Evolutionary conservation across 2,797 vertebrate species (phyloP).

Genomic region (Spea hammondii): DNA sequence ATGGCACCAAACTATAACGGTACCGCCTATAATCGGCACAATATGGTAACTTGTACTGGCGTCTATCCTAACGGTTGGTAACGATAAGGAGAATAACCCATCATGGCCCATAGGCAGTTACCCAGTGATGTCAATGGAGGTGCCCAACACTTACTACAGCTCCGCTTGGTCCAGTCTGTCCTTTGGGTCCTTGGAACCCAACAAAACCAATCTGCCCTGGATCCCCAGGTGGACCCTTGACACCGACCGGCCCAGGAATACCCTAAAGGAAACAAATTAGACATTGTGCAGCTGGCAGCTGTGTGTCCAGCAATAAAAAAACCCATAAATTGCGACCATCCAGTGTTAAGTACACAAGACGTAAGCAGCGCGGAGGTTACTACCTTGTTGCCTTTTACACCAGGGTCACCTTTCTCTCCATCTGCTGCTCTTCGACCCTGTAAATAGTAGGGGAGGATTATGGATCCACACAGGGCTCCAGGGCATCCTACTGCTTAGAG

Average conservation of each 20-base stretch:
- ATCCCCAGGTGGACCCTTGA: conserved; percentile 70
- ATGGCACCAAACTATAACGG: too few species aligned
- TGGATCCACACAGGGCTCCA: too few species aligned
- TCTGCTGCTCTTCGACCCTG: conserved; percentile 73
- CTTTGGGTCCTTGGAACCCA: conserved; percentile 75
- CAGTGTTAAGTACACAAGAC: too few species aligned
- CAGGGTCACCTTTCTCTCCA: conserved; percentile 76
- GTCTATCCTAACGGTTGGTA: too few species aligned
- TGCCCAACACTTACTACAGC: conserved; percentile 63
- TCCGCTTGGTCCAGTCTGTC: conserved; percentile 68
- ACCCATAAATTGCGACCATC: too few species aligned
- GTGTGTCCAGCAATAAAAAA: background rate
- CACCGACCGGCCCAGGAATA: conserved; percentile 65
- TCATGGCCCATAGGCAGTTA: too few species aligned
- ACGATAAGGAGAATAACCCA: too few species aligned
- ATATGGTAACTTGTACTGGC: too few species aligned
- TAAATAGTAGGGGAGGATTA: conserved; percentile 5
- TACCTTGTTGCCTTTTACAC: conserved; percentile 80
- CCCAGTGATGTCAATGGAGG: too few species aligned
- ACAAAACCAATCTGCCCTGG: conserved; percentile 73
- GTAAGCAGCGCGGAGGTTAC: too few species aligned
- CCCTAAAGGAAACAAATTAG: conserved; percentile 22
- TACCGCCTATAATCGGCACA: too few species aligned
- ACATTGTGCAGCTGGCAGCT: background rate
- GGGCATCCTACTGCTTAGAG: too few species aligned